Percentiles rank a stretch among this genome's conserved stretches.
Evolutionary conservation across 1,140 invertebrate genomes (phyloP).

Genomic region (Lithobius niger): DNA sequence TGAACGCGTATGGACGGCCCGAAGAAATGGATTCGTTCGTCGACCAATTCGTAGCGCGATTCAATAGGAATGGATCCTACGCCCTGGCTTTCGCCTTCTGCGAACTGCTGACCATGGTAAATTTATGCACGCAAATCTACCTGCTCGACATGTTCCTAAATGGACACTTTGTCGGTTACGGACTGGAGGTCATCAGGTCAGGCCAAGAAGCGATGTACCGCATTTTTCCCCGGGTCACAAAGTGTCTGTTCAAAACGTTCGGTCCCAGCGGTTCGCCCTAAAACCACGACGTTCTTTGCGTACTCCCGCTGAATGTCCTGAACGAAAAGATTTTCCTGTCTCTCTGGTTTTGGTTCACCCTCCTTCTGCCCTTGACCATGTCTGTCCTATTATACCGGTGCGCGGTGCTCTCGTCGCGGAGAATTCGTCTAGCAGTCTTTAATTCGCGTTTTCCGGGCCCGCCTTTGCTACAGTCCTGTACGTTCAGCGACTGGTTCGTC

Average conservation of each 20-base stretch:
- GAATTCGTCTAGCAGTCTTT: no score
- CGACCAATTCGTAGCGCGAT: slow-evolving; percentile 60
- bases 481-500: no score
- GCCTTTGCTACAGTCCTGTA: no score
- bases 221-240: slow-evolving; percentile 46
- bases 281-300: slow-evolving; percentile 69
- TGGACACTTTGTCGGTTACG: slow-evolving; percentile 44
- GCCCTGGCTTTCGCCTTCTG: slow-evolving; percentile 69
- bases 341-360: slow-evolving; percentile 71
- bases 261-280: slow-evolving; percentile 71
- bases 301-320: slow-evolving; percentile 79
- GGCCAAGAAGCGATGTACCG: slow-evolving; percentile 31
- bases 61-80: slow-evolving; percentile 67
- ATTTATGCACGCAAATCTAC: slow-evolving; percentile 71
- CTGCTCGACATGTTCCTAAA: slow-evolving; percentile 39
- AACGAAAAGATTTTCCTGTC: slow-evolving; percentile 89
- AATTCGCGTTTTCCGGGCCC: no score
- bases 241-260: slow-evolving; percentile 83
- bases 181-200: slow-evolving; percentile 63
- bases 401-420: no score
- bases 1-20: slow-evolving; percentile 46
- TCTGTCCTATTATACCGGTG: no score
- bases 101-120: slow-evolving; percentile 65
- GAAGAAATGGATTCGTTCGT: slow-evolving; percentile 60
- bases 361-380: slow-evolving; percentile 40